Conservation (phyloP, 2,797 vertebrate genomes). For the Octomys mimax region DNA sequence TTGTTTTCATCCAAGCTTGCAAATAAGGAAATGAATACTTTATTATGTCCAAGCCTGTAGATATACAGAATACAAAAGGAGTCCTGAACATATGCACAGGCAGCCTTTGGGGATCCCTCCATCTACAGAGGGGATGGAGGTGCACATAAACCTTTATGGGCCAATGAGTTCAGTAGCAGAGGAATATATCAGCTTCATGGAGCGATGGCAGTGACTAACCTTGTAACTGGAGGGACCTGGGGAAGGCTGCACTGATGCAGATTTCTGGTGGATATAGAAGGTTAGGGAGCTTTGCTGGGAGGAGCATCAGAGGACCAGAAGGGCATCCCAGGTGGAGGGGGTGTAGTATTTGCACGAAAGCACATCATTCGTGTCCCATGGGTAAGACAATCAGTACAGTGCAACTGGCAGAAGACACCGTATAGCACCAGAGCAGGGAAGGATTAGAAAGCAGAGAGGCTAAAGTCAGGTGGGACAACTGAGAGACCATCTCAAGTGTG, state of each 20-base stretch:
- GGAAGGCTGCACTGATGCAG: not conserved
- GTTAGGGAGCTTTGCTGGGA: not conserved
- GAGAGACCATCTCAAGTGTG: not conserved
- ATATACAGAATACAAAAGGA: not conserved
- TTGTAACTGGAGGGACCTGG: not conserved
- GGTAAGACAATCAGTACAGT: not conserved
- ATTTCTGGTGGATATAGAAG: not conserved
- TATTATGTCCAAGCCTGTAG: not conserved
- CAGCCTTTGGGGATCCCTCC: not conserved
- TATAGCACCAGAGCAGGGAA: not conserved
- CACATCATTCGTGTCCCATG: not conserved
- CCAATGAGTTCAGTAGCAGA: not conserved
- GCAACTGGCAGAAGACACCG: not conserved
- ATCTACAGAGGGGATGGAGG: not conserved
- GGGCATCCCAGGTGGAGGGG: not conserved
- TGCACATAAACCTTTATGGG: not conserved
- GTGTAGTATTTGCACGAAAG: not conserved
- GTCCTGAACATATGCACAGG: not conserved
- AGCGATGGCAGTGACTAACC: not conserved
- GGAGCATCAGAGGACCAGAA: not conserved
- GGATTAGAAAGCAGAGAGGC: not conserved
- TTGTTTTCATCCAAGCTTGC: conserved; percentile 36
- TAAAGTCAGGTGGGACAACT: not conserved
- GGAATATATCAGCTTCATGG: not conserved
- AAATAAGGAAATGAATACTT: conserved; percentile 28